Conservation (phyloP, 2,888 invertebrate genomes). For the Chaitophorus viminalis region DNA sequence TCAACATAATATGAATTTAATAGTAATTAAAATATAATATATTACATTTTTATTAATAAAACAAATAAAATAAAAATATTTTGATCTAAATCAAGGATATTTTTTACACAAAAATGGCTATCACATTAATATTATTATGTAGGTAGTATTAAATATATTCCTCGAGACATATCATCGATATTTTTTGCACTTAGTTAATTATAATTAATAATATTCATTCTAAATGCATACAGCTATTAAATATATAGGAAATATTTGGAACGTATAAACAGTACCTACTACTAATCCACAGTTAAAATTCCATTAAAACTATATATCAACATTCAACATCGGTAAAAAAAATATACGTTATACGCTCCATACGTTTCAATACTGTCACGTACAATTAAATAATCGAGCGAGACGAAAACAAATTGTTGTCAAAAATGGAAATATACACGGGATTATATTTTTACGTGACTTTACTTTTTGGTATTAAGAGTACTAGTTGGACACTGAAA, state of each 20-base stretch:
- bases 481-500: not conserved
- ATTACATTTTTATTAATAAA: no score
- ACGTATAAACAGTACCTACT: not conserved
- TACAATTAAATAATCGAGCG: constrained; percentile 27
- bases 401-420: constrained; percentile 42
- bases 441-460: constrained; percentile 43
- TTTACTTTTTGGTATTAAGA: constrained; percentile 7
- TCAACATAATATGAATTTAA: no score
- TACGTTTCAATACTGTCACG: not conserved
- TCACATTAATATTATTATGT: no score
- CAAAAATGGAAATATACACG: not conserved
- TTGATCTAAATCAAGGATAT: no score
- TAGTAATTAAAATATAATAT: no score
- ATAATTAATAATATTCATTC: not conserved
- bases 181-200: not conserved
- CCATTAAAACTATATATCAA: not conserved
- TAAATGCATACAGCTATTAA: not conserved
- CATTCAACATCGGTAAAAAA: not conserved
- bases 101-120: no score
- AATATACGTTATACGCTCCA: not conserved
- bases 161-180: not conserved
- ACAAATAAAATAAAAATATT: no score
- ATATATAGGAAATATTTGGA: not conserved
- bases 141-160: no score
- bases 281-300: constrained; percentile 37